Percentiles rank a stretch among this genome's conserved stretches.
phyloP scores from a whole-genome alignment of 2,888 invertebrate genomes.

The Hypena proboscidalis region DNA sequence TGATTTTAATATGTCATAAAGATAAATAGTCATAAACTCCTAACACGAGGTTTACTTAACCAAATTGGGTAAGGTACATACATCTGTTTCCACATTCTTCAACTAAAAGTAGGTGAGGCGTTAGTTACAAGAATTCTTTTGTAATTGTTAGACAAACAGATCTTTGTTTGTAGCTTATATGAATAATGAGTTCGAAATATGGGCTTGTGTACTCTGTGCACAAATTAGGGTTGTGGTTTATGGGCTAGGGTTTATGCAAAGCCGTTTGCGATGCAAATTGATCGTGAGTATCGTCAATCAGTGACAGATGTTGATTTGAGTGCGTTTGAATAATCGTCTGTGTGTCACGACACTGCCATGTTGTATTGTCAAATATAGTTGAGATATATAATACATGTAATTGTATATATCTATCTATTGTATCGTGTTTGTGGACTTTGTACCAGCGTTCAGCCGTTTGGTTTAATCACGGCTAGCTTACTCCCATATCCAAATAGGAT shows the following conservation, averaged over 20 bases:
- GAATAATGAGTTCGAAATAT: slow-evolving; percentile 22
- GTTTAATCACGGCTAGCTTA: too few species aligned
- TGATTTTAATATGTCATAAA: slow-evolving; percentile 15
- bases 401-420: background rate
- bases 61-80: slow-evolving; percentile 23
- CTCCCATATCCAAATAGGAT: too few species aligned
- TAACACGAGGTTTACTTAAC: slow-evolving; percentile 28
- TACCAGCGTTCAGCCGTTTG: too few species aligned
- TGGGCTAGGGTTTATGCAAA: slow-evolving; percentile 62
- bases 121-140: slow-evolving; percentile 42
- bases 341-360: slow-evolving; percentile 32
- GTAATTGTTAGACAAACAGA: slow-evolving; percentile 38
- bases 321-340: slow-evolving; percentile 63
- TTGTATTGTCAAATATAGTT: slow-evolving; percentile 24
- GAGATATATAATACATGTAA: slow-evolving; percentile 4
- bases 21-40: slow-evolving; percentile 13
- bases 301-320: slow-evolving; percentile 69
- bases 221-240: slow-evolving; percentile 55
- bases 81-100: slow-evolving; percentile 39
- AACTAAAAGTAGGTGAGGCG: slow-evolving; percentile 35
- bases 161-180: slow-evolving; percentile 17
- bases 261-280: slow-evolving; percentile 69
- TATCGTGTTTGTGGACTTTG: background rate
- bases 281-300: slow-evolving; percentile 61
- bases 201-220: slow-evolving; percentile 20